A percentile compares a stretch with the other conserved stretches of the same genome.
phyloP scores from a whole-genome alignment of 2,797 vertebrate genomes.

The Pseudochirops corinnae region DNA sequence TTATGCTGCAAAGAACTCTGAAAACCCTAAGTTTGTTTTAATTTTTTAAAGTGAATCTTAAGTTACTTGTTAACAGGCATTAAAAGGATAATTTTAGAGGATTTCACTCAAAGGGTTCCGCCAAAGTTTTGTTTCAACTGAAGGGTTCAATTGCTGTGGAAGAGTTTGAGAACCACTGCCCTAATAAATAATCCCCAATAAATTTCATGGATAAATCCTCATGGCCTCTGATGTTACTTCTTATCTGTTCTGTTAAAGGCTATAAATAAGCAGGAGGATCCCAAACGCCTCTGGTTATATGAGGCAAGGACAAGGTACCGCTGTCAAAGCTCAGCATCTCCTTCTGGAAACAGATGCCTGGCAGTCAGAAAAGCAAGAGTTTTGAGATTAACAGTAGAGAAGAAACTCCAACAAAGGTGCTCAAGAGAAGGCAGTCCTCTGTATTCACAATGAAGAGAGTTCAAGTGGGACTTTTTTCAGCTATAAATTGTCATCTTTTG shows the following conservation, averaged over 20 bases:
- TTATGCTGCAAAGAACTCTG: not conserved
- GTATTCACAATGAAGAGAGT: not conserved
- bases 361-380: not conserved
- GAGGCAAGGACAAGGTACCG: slow-evolving; percentile 1
- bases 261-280: slow-evolving; percentile 8
- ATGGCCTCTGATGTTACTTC: slow-evolving; percentile 23
- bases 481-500: not conserved
- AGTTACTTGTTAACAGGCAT: not conserved
- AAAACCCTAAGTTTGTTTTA: not conserved
- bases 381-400: slow-evolving; percentile 16
- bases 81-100: not conserved
- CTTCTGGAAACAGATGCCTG: not conserved
- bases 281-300: not conserved
- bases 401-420: not conserved
- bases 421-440: not conserved
- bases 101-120: not conserved
- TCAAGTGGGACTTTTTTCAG: not conserved
- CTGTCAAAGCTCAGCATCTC: not conserved
- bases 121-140: not conserved
- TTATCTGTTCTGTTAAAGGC: not conserved
- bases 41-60: not conserved
- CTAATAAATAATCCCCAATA: not conserved
- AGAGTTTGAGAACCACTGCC: not conserved
- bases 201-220: not conserved
- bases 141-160: not conserved